phyloP scores from a whole-genome alignment of 2,113 vertebrate genomes.

The Hemiscyllium ocellatum region DNA sequence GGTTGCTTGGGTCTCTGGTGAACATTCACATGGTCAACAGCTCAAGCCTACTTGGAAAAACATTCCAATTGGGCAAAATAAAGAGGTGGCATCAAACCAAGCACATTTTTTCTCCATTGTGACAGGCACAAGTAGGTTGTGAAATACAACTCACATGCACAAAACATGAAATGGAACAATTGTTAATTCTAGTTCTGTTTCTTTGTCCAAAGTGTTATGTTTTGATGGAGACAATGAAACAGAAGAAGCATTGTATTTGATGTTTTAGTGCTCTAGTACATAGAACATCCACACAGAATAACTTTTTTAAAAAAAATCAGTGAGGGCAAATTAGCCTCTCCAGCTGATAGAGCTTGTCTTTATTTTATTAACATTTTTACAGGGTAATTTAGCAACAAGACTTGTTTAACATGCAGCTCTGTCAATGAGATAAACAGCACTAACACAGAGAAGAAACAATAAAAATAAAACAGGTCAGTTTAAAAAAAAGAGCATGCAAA shows the following conservation, averaged over 20 bases:
- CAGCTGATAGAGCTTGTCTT: neutral
- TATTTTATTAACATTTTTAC: neutral
- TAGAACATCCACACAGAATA: neutral
- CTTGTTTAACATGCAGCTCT: neutral
- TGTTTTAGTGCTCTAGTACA: neutral
- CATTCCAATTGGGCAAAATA: no score
- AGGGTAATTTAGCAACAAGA: conserved; percentile 3
- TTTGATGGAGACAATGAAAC: neutral
- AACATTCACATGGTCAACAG: no score
- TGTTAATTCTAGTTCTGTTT: neutral
- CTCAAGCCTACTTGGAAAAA: no score
- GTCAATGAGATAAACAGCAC: neutral
- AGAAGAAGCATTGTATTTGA: neutral
- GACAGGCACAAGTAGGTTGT: no score
- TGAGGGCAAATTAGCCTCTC: neutral
- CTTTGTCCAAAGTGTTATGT: neutral
- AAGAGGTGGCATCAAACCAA: no score
- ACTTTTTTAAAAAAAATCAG: neutral
- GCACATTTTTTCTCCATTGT: no score
- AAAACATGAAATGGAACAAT: no score
- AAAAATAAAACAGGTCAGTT: neutral
- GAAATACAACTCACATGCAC: no score
- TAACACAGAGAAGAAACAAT: neutral
- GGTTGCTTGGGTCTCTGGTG: no score
- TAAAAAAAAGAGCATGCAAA: neutral